Base-by-base conservation (phyloP, 2,888 invertebrate genomes). In the Tiphia femorata region DNA sequence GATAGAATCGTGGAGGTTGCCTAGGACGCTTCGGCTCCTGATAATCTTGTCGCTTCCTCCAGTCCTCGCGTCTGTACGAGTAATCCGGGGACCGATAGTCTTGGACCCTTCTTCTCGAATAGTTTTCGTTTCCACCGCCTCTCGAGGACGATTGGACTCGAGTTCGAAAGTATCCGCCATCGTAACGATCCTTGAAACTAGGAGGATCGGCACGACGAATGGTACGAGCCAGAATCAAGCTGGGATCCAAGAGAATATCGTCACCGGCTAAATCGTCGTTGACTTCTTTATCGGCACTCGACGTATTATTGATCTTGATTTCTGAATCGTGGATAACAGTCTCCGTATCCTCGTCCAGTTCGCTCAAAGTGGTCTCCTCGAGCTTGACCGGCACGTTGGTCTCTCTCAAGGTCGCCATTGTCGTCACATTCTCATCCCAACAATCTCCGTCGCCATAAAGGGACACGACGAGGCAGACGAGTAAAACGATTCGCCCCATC, bases 201-300 rank as follows among this genome's bases (percentile, higher is more conserved):
- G n/a, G n/a, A n/a, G n/a, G n/a, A n/a, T n/a, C n/a, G n/a, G n/a
- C n/a, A n/a, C n/a, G n/a, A 7, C 73, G 63, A 2, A 58, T 61
- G 2, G 62, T 38, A 3, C 75, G 64, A 10, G 71, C 67, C 19
- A 72, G 44, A 5, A 72, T 64, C 14, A 72, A 30, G 20, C 63
- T 64, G 0, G 76, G 72, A 52, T 75, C 72, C 12, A 74, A 21
- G 0, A 71, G 40, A 17, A 72, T 55, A 35, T 74, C 72, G 10
- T 67, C 50, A 2, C 66, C 65, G 10, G 67, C 42, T 0, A 72
- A 38, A 57, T 68, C 69, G 1, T 66, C 60, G 23, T 12, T 21
- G 7, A 33, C 33, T 14, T n/a, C 12, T 14, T 33, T 14, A 14
- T 33, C 14, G 4, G 2, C 33, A 14, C 12, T n/a, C n/a, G n/a